These are phyloP conservation scores for Axinella damicornis DNA, from an alignment of 37 sponge, comb jelly and placozoan species.

Conservation along the genomic window DNA sequence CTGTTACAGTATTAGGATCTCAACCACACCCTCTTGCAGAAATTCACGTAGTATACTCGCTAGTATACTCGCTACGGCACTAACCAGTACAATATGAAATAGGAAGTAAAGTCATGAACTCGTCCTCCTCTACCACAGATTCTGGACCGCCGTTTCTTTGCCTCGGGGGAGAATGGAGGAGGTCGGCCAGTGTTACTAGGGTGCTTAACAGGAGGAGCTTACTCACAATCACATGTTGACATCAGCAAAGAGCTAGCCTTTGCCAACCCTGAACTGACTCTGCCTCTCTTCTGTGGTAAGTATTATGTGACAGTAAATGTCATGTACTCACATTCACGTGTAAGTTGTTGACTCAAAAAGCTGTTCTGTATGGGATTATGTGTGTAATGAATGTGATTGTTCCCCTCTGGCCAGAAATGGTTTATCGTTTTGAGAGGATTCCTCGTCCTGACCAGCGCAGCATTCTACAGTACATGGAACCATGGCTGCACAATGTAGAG, in stretches of 20 bases:
- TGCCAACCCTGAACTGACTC: conserved; percentile 91
- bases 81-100: no score
- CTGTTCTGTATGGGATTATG: no score
- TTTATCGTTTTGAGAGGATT: conserved; percentile 72
- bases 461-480: conserved; percentile 89
- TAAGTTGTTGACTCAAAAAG: no score
- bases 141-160: conserved; percentile 15
- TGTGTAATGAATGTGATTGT: background rate
- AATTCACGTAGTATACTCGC: no score
- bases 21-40: no score
- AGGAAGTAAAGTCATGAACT: no score
- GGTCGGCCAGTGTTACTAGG: conserved; percentile 64
- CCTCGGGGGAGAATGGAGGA: background rate
- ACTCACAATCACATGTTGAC: conserved; percentile 66
- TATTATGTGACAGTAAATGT: background rate
- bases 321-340: background rate
- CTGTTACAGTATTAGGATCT: no score
- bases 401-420: conserved; percentile 66
- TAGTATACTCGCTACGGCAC: no score
- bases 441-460: conserved; percentile 57
- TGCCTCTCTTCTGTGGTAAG: conserved; percentile 91
- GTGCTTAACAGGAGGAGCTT: conserved; percentile 55
- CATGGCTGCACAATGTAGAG: conserved; percentile 90
- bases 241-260: conserved; percentile 77
- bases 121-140: no score